Evolutionary conservation across 92 coral and sea anemone species (phyloP).

Genomic region (Blastomussa wellsi): DNA sequence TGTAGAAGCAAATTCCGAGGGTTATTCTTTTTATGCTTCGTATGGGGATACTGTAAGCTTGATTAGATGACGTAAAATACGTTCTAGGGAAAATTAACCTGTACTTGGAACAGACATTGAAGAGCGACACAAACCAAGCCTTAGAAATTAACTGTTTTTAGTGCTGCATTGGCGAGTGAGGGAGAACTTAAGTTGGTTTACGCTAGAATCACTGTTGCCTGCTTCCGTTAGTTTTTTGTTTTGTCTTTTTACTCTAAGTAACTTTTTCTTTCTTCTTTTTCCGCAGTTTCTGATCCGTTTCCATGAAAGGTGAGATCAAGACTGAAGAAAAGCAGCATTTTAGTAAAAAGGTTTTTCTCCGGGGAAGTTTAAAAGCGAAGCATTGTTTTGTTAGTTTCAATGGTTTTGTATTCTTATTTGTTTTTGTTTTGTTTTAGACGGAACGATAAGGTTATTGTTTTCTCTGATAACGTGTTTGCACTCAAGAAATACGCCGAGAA

Average conservation of each 20-base stretch:
- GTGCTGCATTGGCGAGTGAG: too few relatives aligned
- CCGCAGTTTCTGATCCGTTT: conserved; percentile 84
- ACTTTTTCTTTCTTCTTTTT: background rate
- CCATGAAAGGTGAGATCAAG: conserved; percentile 86
- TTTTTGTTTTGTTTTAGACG: conserved; percentile 58
- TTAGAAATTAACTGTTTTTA: too few relatives aligned
- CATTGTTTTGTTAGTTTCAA: too few relatives aligned
- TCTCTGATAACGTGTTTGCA: conserved; percentile 99
- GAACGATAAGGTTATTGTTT: conserved; percentile 96
- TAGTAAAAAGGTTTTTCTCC: background rate
- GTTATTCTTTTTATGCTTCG: too few relatives aligned
- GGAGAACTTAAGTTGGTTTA: background rate
- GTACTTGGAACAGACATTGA: too few relatives aligned
- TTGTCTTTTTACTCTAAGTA: background rate
- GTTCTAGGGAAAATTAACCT: too few relatives aligned
- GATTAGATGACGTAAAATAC: too few relatives aligned
- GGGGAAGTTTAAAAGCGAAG: too few relatives aligned
- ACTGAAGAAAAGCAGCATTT: background rate
- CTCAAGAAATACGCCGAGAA: conserved; percentile 89
- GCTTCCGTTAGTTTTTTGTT: background rate
- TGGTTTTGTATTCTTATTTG: too few relatives aligned
- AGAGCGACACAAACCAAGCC: too few relatives aligned
- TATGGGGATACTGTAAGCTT: too few relatives aligned
- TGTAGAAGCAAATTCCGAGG: too few relatives aligned
- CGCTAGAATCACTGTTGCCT: background rate